A percentile compares a stretch with the other conserved stretches of the same genome.
Conservation (phyloP, 2,888 invertebrate species). For the Pheosia tremula region DNA sequence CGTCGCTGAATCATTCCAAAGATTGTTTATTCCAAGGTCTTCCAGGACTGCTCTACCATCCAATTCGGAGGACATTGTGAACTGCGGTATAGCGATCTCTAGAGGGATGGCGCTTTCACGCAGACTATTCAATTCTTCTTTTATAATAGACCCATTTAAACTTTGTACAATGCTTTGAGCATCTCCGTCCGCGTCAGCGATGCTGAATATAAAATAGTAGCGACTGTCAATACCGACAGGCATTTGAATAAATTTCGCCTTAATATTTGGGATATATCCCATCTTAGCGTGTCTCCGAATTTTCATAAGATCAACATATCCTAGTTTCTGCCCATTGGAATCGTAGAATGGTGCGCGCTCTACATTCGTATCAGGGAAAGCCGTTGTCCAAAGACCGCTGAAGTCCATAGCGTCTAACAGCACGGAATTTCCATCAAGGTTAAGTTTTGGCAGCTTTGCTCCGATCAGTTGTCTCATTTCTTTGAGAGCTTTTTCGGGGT, state of each 20-base stretch:
- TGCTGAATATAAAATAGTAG: slow-evolving; percentile 17
- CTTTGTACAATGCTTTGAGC: not conserved
- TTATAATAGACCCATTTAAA: not conserved
- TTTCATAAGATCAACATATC: slow-evolving; percentile 21
- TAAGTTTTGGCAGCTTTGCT: slow-evolving; percentile 8
- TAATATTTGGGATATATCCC: slow-evolving; percentile 7
- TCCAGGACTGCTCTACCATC: slow-evolving; percentile 12
- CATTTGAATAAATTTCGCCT: slow-evolving; percentile 14
- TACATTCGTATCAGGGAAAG: slow-evolving; percentile 13
- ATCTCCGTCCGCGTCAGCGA: slow-evolving; percentile 4
- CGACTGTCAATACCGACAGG: slow-evolving; percentile 17
- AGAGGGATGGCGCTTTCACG: slow-evolving; percentile 16
- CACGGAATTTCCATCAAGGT: slow-evolving; percentile 22
- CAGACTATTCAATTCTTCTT: slow-evolving; percentile 10
- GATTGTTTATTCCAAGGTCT: slow-evolving; percentile 9
- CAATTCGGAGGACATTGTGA: slow-evolving; percentile 14
- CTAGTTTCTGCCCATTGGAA: slow-evolving; percentile 3
- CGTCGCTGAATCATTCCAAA: slow-evolving; percentile 15
- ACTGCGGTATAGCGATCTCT: slow-evolving; percentile 23
- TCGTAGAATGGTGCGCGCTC: slow-evolving; percentile 14
- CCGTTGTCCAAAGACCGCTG: slow-evolving; percentile 18
- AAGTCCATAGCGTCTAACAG: slow-evolving; percentile 20
- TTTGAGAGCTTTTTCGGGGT: slow-evolving; percentile 13
- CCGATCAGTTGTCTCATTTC: slow-evolving; percentile 16
- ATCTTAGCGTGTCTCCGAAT: slow-evolving; percentile 9